Conservation (phyloP, 2,888 invertebrate species). For the Parochlus steinenii region DNA sequence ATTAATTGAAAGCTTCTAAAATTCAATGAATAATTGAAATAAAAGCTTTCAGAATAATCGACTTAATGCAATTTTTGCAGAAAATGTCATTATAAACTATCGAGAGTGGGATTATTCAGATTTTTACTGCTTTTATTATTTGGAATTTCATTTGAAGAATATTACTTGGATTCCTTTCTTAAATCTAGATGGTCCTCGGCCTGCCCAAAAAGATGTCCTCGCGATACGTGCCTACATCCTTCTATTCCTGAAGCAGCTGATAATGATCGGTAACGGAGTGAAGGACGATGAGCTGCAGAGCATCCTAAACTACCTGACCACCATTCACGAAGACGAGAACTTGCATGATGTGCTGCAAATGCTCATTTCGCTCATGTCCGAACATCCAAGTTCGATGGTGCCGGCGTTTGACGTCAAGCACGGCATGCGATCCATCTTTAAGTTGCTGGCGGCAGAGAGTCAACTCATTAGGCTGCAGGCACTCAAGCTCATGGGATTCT, state of each 20-base stretch:
- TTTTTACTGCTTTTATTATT: no score
- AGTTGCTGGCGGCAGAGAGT: slow-evolving; percentile 87
- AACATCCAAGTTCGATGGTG: slow-evolving; percentile 97
- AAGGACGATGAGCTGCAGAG: slow-evolving; percentile 98
- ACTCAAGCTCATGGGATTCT: slow-evolving; percentile 91
- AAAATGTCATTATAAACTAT: no score
- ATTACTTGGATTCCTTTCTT: no score
- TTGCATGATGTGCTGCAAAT: slow-evolving; percentile 95
- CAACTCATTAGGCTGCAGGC: slow-evolving; percentile 92
- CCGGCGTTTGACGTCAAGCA: slow-evolving; percentile 97
- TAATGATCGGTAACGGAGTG: slow-evolving; percentile 91
- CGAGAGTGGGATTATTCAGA: no score
- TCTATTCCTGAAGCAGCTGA: slow-evolving; percentile 86
- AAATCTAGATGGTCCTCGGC: slow-evolving; percentile 74
- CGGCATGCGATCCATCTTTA: slow-evolving; percentile 92
- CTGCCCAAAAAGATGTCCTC: slow-evolving; percentile 84
- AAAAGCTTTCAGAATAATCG: no score
- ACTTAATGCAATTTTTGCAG: no score
- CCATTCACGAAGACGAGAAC: slow-evolving; percentile 98
- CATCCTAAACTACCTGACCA: slow-evolving; percentile 93
- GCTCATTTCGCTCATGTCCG: slow-evolving; percentile 92
- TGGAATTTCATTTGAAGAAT: no score
- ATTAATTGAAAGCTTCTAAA: no score
- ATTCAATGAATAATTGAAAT: no score
- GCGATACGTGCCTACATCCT: slow-evolving; percentile 90